These are phyloP conservation scores for Lasioglossum figueresi DNA, from an alignment of 2,888 invertebrate genomes.

Conservation along the genomic window DNA sequence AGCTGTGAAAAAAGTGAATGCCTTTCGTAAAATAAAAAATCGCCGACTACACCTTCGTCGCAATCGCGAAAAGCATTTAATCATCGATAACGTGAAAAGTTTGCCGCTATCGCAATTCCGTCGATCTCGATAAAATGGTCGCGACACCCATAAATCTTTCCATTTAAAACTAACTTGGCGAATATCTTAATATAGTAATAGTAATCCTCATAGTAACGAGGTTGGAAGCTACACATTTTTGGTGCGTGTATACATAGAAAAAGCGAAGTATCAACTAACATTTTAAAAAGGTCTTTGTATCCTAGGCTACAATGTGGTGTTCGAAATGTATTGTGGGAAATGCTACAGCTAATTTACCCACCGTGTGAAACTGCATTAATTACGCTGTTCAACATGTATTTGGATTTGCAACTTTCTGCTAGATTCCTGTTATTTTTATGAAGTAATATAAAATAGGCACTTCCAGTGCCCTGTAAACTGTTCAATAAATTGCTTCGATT, in stretches of 20 bases:
- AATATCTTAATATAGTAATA: neutral
- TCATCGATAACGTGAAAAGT: neutral
- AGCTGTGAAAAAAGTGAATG: neutral
- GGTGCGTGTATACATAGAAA: constrained; percentile 26
- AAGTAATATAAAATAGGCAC: too few species aligned
- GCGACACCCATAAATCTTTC: neutral
- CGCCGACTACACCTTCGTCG: neutral
- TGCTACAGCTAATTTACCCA: neutral
- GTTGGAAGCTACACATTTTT: neutral
- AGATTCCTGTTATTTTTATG: neutral
- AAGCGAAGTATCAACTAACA: constrained; percentile 30
- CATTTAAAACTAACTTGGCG: neutral
- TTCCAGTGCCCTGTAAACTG: too few species aligned
- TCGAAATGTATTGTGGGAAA: neutral
- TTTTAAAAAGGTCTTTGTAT: constrained; percentile 3
- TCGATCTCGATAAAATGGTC: neutral
- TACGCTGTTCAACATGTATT: neutral
- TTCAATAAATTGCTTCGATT: neutral
- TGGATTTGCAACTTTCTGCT: neutral
- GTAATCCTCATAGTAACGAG: neutral
- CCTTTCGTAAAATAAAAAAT: neutral
- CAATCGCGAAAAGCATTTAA: neutral
- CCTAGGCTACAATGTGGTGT: constrained; percentile 30
- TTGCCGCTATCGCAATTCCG: neutral
- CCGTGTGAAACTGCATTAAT: neutral